These are phyloP conservation scores for Babyrousa celebensis DNA, from an alignment of 2,797 vertebrate genomes.

Conservation along the genomic window DNA sequence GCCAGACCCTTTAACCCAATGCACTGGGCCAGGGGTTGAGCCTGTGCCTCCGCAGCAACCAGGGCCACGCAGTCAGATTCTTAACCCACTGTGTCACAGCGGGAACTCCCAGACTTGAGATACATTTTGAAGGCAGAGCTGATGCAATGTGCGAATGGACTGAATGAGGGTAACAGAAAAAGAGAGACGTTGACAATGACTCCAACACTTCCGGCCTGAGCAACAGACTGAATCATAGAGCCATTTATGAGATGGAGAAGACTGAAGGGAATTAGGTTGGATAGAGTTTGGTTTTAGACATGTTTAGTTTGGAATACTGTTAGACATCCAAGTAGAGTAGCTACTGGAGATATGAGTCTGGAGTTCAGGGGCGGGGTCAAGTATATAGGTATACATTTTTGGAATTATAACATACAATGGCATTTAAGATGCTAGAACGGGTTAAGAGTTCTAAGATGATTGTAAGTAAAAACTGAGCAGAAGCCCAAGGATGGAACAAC, in stretches of 20 bases:
- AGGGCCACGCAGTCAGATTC: no score
- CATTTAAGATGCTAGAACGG: slow-evolving; percentile 46
- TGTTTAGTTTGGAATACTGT: slow-evolving; percentile 23
- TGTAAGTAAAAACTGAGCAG: background rate
- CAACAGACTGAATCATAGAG: background rate
- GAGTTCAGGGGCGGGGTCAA: background rate
- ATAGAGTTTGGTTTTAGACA: background rate
- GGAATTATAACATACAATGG: background rate
- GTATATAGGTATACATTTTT: background rate
- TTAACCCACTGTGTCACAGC: no score
- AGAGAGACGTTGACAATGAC: background rate
- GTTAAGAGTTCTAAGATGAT: slow-evolving; percentile 36
- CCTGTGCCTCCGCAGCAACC: no score
- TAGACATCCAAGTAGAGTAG: background rate
- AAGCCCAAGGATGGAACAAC: background rate
- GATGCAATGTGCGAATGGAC: background rate
- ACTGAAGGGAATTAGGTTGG: background rate
- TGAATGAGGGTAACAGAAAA: background rate
- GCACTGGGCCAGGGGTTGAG: no score
- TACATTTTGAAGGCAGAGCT: slow-evolving; percentile 19
- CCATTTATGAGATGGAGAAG: background rate
- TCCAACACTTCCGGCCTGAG: background rate
- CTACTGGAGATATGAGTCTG: background rate
- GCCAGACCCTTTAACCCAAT: no score
- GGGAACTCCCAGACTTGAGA: background rate